A percentile compares a stretch with the other conserved stretches of the same genome.
phyloP scores from a whole-genome alignment of 2,113 vertebrate species.

The Psilopogon haemacephalus region DNA sequence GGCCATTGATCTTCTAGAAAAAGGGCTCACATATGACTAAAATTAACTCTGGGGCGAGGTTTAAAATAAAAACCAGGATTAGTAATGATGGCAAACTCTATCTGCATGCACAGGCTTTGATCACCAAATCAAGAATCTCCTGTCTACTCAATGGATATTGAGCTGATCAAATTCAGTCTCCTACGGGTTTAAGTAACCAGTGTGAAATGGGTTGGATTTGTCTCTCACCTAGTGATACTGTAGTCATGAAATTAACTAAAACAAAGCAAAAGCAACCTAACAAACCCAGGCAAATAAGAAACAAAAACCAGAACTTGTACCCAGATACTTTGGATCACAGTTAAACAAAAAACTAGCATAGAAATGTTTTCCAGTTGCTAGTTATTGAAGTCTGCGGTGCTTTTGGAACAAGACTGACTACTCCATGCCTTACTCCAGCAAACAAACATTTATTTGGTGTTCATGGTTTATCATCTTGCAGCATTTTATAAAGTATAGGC shows the following conservation, averaged over 20 bases:
- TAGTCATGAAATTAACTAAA: not conserved
- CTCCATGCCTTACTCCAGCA: not conserved
- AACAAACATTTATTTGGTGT: not conserved
- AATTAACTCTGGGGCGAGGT: constrained; percentile 11
- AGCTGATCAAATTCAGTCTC: not conserved
- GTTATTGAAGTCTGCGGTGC: not conserved
- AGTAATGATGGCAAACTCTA: not conserved
- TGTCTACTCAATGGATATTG: not conserved
- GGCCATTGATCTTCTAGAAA: constrained; percentile 49
- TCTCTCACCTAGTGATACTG: not conserved
- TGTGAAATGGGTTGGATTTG: not conserved
- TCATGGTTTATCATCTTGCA: not conserved
- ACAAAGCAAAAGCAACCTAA: not conserved
- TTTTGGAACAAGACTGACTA: not conserved
- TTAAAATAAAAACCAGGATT: constrained; percentile 37
- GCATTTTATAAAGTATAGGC: not conserved
- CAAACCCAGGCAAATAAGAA: not conserved
- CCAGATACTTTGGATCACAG: not conserved
- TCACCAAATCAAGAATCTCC: constrained; percentile 7
- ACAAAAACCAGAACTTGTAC: not conserved
- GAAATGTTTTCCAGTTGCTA: not conserved
- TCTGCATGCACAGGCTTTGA: not conserved
- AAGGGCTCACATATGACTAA: not conserved
- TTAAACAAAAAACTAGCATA: not conserved
- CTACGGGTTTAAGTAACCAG: not conserved